Base-by-base conservation (phyloP, 2,888 invertebrate species). In the Orchestes rusci region DNA sequence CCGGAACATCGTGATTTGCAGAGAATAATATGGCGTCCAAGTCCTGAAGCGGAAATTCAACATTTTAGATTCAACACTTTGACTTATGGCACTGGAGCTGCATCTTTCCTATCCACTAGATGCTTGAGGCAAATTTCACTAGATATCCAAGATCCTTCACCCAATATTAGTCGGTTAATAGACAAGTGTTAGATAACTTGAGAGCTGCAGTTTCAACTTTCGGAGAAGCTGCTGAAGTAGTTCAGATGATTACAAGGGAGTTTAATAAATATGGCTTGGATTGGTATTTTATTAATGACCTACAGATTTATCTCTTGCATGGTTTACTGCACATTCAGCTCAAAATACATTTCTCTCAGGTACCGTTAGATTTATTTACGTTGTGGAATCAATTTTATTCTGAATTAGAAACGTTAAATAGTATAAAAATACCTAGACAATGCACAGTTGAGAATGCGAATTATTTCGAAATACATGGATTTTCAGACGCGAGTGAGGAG, bases 51-150 rank as follows among this genome's bases (percentile, higher is more conserved):
- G 4, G 20, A 28, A 28, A 31, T 45, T 4, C 10, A 17, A 27
- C 28, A 30, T 36, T 45, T 17, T 15, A 8, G 17, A 4, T 32
- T 41, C 17, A 46, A 42, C 19, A 46, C 46, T 7, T n/a, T 41
- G 1, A 41, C 41, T 13, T 41, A 41, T 28, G 41, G 37, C n/a
- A 13, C 19, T 18, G 27, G 17, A 10, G 16, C 12, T 16, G 28
- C 41, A 4, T 35, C 29, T 4, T 46, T 46, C 42, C 32, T 41
- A 17, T 36, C 46, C 7, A 41, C 32, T 5, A 30, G 46, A 4
- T n/a, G 15, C 5, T 17, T 46, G n/a, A 16, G 42, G 20, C 16
- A 41, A 23, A 32, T 36, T n/a, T 41, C 27, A 18, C 18, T 12
- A 12, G 13, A 31, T 4, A 10, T n/a, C 12, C 18, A 17, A 18